Evolutionary conservation across 2,113 vertebrate species (phyloP).

Genomic region (Eolophus roseicapilla): DNA sequence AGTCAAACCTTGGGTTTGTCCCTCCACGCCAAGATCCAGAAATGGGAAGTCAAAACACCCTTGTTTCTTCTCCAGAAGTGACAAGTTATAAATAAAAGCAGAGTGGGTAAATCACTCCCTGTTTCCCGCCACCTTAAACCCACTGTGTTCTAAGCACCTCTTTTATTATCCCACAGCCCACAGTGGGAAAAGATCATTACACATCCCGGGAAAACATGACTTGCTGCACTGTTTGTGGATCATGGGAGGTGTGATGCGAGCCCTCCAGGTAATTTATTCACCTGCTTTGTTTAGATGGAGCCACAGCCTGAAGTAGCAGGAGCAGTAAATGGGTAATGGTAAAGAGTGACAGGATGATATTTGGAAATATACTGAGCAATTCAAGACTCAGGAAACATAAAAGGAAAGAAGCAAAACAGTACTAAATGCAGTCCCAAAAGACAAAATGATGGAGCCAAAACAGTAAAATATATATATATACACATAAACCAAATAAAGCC

Average conservation of each 20-base stretch:
- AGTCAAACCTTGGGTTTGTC: neutral
- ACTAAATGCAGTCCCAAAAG: neutral
- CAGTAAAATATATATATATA: neutral
- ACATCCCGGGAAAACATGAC: neutral
- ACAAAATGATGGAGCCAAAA: neutral
- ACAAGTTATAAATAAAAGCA: neutral
- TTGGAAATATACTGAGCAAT: neutral
- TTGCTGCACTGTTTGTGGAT: neutral
- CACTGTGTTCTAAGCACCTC: neutral
- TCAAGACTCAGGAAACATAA: neutral
- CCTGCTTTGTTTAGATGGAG: conserved; percentile 1
- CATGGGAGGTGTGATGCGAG: neutral
- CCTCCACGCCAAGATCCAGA: neutral
- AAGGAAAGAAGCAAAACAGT: neutral
- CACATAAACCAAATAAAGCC: neutral
- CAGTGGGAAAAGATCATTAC: neutral
- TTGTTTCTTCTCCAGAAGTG: neutral
- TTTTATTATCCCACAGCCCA: neutral
- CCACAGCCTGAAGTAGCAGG: neutral
- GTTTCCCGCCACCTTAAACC: neutral
- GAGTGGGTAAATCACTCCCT: neutral
- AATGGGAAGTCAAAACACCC: neutral
- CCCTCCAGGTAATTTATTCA: neutral
- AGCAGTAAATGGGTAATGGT: neutral
- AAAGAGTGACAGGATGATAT: neutral